These are phyloP conservation scores for Aspidiotus rigidus DNA, from an alignment of 2,888 invertebrate genomes.

Conservation along the genomic window DNA sequence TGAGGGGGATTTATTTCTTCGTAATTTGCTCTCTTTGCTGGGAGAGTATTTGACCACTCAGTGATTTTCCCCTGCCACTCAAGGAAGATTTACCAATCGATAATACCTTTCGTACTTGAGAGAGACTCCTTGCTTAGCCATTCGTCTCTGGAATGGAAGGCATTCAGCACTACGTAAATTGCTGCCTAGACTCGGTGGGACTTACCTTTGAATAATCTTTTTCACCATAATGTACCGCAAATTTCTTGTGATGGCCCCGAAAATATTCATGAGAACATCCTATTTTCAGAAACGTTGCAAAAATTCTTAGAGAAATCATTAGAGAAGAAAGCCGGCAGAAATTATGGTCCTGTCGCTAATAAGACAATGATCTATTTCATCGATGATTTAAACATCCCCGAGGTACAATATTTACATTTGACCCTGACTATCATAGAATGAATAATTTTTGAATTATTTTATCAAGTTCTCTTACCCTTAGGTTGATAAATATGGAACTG, in stretches of 20 bases:
- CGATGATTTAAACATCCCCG: conserved; percentile 96
- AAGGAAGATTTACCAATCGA: no score
- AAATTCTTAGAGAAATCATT: conserved; percentile 79
- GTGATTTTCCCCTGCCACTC: no score
- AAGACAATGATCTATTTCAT: conserved; percentile 88
- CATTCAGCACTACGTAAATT: no score
- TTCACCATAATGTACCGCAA: background rate
- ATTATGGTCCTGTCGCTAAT: conserved; percentile 86
- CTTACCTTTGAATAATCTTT: background rate
- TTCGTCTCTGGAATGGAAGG: no score
- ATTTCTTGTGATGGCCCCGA: background rate
- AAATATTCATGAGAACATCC: no score
- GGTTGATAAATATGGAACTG: conserved; percentile 84
- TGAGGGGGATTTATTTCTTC: no score
- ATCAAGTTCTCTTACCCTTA: conserved; percentile 37
- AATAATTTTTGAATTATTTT: background rate
- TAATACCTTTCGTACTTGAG: no score
- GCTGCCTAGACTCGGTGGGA: no score
- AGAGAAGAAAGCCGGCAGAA: conserved; percentile 90
- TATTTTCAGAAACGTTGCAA: conserved; percentile 65
- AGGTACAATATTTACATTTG: conserved; percentile 47
- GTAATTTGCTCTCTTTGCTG: no score
- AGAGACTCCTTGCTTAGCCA: no score
- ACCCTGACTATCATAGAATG: no score
- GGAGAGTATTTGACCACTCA: no score